Conservation (phyloP, 1,140 invertebrate genomes). For the Lepidotrigona ventralis region DNA sequence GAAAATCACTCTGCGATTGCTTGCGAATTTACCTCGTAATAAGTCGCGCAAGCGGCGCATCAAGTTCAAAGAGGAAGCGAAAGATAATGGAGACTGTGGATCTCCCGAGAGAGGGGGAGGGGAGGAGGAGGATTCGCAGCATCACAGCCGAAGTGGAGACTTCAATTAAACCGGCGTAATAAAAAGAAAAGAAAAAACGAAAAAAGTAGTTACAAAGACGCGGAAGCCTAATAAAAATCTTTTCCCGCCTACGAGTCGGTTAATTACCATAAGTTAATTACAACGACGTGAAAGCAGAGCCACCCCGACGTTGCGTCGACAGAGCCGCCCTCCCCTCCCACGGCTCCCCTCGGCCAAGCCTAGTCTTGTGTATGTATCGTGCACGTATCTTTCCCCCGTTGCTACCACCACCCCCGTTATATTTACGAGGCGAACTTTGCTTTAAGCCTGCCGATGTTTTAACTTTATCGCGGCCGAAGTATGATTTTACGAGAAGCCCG, state of each 20-base stretch:
- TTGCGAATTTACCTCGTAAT: background rate
- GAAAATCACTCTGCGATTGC: background rate
- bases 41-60: background rate
- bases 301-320: background rate
- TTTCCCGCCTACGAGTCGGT: constrained; percentile 38
- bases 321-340: background rate
- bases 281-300: constrained; percentile 41
- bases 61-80: background rate
- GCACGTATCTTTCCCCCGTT: background rate
- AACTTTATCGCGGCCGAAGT: constrained; percentile 78
- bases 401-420: constrained; percentile 33
- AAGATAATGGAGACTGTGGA: background rate
- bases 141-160: background rate
- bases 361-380: background rate
- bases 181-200: background rate
- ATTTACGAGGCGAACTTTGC: constrained; percentile 78
- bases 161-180: constrained; percentile 34
- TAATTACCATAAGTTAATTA: constrained; percentile 60
- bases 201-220: constrained; percentile 29
- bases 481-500: constrained; percentile 78
- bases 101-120: background rate
- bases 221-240: constrained; percentile 47
- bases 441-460: constrained; percentile 74
- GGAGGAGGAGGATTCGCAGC: background rate
- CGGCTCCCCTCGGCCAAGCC: background rate